These are phyloP conservation scores for Pomacea canaliculata DNA, from an alignment of 2,888 invertebrate genomes.

Conservation along the genomic window DNA sequence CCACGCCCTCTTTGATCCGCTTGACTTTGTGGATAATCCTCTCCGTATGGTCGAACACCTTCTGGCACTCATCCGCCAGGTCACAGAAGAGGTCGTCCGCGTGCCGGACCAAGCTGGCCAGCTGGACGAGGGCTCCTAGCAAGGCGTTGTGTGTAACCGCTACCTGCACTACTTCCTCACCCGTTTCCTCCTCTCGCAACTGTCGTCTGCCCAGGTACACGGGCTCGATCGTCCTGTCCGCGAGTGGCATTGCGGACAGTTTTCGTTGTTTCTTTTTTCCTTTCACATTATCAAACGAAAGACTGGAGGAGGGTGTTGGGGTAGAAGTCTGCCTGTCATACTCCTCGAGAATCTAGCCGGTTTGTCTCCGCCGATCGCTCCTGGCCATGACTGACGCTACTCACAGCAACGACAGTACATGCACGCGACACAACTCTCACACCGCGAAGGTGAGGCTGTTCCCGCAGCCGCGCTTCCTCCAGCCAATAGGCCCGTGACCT, in stretches of 20 bases:
- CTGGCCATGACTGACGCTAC: too few relatives aligned
- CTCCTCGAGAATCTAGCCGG: too few relatives aligned
- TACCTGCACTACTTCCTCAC: conserved; percentile 40
- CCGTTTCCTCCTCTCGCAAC: conserved; percentile 39
- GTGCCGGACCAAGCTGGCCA: conserved; percentile 60
- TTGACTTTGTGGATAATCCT: conserved; percentile 37
- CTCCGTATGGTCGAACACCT: conserved; percentile 52
- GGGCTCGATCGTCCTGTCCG: conserved; percentile 52
- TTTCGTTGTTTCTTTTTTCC: not conserved
- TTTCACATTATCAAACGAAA: conserved; percentile 4
- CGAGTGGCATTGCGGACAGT: conserved; percentile 49
- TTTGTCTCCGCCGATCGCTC: too few relatives aligned
- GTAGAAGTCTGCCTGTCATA: too few relatives aligned
- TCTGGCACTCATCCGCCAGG: conserved; percentile 61
- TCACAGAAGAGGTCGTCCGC: conserved; percentile 65
- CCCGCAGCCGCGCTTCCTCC: conserved; percentile 6
- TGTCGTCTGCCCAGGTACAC: conserved; percentile 47
- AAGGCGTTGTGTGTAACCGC: conserved; percentile 54
- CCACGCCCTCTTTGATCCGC: conserved; percentile 22
- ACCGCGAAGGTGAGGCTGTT: conserved; percentile 27
- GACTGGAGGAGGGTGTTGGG: not conserved
- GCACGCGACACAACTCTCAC: not conserved
- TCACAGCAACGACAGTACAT: too few relatives aligned
- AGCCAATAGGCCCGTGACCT: not conserved
- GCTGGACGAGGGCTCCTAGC: conserved; percentile 55